These are phyloP conservation scores for Cephalotes varians DNA, from an alignment of 2,888 invertebrate species.

Conservation along the genomic window DNA sequence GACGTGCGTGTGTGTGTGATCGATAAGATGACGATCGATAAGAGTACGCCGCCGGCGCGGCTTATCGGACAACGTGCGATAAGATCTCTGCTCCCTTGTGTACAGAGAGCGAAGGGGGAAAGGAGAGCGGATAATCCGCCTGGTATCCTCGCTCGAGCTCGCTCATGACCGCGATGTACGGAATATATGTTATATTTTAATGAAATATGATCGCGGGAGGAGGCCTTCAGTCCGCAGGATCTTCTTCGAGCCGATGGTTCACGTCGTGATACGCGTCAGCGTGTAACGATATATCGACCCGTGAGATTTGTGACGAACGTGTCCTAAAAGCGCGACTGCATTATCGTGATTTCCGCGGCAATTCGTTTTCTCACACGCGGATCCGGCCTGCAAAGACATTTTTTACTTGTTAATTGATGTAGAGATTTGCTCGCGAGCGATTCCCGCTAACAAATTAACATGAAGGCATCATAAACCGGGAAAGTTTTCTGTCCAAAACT, in stretches of 20 bases:
- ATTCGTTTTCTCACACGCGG: neutral
- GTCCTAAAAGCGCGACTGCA: neutral
- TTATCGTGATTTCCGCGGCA: neutral
- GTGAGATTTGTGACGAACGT: constrained; percentile 12
- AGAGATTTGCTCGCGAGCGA: neutral
- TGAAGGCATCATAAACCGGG: neutral
- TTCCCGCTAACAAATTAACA: neutral
- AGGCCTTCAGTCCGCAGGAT: neutral
- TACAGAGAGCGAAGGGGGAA: constrained; percentile 9
- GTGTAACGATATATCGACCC: constrained; percentile 3
- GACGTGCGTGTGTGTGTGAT: constrained; percentile 67
- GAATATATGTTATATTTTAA: constrained; percentile 15
- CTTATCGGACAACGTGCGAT: constrained; percentile 72
- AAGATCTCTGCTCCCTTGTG: constrained; percentile 62
- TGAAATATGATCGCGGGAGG: neutral
- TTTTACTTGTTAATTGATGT: neutral
- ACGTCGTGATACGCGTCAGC: constrained; percentile 11
- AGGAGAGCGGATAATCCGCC: constrained; percentile 1
- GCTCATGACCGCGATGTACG: constrained; percentile 11
- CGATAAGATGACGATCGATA: constrained; percentile 74
- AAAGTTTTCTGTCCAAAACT: neutral
- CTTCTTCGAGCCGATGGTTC: constrained; percentile 28
- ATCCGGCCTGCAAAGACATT: neutral
- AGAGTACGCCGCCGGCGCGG: constrained; percentile 45
- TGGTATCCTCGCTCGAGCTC: neutral